Conservation (phyloP, 2,113 vertebrate genomes). For the Sitta europaea region DNA sequence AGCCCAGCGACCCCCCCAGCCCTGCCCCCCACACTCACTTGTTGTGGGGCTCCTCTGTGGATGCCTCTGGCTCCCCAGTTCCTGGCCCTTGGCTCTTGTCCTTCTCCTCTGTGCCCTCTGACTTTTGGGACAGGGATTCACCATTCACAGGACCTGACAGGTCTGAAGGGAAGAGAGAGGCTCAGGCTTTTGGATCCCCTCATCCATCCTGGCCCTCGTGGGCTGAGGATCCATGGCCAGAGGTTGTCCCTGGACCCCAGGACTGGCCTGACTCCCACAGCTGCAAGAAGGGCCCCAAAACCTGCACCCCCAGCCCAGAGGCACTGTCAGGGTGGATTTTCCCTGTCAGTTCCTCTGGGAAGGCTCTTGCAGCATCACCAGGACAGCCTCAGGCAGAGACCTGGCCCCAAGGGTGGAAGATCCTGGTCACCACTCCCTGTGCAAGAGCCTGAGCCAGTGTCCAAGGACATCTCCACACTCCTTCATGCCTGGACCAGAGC, state of each 20-base stretch:
- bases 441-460: not conserved
- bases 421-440: not conserved
- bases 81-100: constrained; percentile 53
- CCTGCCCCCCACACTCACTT: constrained; percentile 45
- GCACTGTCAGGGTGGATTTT: not conserved
- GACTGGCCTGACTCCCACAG: not conserved
- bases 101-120: constrained; percentile 59
- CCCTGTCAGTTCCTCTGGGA: not conserved
- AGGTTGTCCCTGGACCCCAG: not conserved
- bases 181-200: accelerated
- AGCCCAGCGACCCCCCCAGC: not conserved
- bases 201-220: accelerated
- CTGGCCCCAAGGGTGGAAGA: not conserved
- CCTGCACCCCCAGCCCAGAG: not conserved
- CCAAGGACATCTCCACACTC: constrained; percentile 2
- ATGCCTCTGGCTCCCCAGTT: not conserved
- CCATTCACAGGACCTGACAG: constrained; percentile 84
- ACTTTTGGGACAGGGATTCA: constrained; percentile 78
- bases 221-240: accelerated
- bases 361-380: not conserved
- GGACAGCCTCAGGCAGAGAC: not conserved
- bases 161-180: constrained; percentile 48
- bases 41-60: constrained; percentile 57
- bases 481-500: not conserved
- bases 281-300: not conserved